Base-by-base conservation (phyloP, 1,140 invertebrate species). In the Trichonephila clavipes region DNA sequence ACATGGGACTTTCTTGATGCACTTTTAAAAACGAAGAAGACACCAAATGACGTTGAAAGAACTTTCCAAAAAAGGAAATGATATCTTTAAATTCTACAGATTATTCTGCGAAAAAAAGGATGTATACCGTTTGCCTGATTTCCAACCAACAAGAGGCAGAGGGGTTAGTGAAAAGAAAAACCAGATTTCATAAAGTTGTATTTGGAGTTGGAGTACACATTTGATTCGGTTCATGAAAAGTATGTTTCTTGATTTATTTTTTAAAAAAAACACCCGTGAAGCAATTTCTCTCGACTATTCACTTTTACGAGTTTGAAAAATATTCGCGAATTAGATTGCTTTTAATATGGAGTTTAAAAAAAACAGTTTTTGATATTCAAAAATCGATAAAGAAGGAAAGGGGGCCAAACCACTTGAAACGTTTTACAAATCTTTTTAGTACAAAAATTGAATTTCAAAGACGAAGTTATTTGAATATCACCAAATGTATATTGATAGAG, bases 21-120 rank as follows among this genome's bases (percentile, higher is more conserved):
- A 28, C 72, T 77, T 77, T 77, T 77, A 77, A 77, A 34, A 77
- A 40, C 28, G 72, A 28, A 10, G 72, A 40, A 40, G 66, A 69
- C 28, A 34, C 34, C 72, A 77, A 77, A 77, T 77, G 72, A 77
- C 18, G 34, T 77, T 77, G 72, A 77, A 77, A 77, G 28, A 69
- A 77, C 72, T 77, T 77, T 28, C 12, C 72, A 34, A 19, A 77
- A 77, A 77, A 77, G 72, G 28, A 77, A 77, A 77, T 77, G 72
- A 77, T 18, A 18, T 34, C 14, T 40, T 24, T 72, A 34, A 72
- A 72, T 24, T 72, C 72, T 40, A 34, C 28, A 77, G 72, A 77
- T 34, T 10, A 8, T 18, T 77, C 24, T 16, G 18, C 28, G 18
- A 77, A 40, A 34, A n/a, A 10, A 34, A 77, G 62, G 28, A 19